These are phyloP conservation scores for Sterna hirundo DNA, from an alignment of 2,113 vertebrate genomes.

Conservation along the genomic window DNA sequence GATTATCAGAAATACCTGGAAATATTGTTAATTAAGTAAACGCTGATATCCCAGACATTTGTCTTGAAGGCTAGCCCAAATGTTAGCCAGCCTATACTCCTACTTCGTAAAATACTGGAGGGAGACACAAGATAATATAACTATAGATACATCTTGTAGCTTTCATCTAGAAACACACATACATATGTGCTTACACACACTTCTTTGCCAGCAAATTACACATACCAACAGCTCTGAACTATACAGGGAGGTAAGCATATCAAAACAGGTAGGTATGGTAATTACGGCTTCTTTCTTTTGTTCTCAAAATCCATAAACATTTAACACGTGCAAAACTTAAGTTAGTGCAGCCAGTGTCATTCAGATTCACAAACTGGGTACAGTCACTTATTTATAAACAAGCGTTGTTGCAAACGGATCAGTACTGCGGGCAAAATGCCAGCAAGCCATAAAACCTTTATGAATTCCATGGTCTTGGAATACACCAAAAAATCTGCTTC, in stretches of 20 bases:
- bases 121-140: neutral
- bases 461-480: neutral
- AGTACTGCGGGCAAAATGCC: neutral
- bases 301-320: neutral
- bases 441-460: neutral
- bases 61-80: neutral
- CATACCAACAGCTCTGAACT: neutral
- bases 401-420: neutral
- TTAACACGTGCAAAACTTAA: neutral
- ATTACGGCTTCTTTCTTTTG: neutral
- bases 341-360: neutral
- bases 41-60: rapidly evolving
- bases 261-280: neutral
- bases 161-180: neutral
- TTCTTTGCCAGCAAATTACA: neutral
- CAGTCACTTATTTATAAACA: neutral
- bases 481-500: neutral
- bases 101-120: neutral
- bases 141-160: neutral
- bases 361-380: neutral
- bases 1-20: neutral
- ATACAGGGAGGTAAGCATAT: neutral
- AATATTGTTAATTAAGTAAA: neutral
- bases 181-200: neutral
- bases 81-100: neutral